Conservation (phyloP, 92 coral and sea anemone genomes). For the Paragorgia papillata region DNA sequence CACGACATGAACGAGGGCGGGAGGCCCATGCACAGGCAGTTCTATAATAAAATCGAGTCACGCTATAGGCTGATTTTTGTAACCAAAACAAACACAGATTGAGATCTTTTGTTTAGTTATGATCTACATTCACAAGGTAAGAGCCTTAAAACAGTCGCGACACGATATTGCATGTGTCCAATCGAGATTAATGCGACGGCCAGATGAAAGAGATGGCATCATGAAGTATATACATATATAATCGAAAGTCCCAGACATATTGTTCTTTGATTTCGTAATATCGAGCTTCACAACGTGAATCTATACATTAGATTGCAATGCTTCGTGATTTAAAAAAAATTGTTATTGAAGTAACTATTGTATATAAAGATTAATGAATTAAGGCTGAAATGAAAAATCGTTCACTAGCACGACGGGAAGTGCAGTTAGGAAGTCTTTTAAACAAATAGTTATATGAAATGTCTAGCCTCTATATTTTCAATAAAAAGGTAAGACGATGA, state of each 20-base stretch:
- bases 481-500: too few relatives aligned
- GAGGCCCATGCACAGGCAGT: not conserved
- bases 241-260: conserved; percentile 13
- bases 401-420: too few relatives aligned
- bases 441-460: too few relatives aligned
- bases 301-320: too few relatives aligned
- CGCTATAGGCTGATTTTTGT: not conserved
- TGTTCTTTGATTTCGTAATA: conserved; percentile 3
- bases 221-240: not conserved
- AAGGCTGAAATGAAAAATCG: too few relatives aligned
- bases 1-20: not conserved
- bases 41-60: not conserved
- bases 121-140: conserved; percentile 6
- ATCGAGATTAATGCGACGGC: conserved; percentile 8
- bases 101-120: conserved; percentile 7
- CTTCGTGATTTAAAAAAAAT: too few relatives aligned
- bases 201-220: conserved; percentile 2
- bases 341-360: too few relatives aligned
- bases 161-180: not conserved
- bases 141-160: conserved; percentile 1
- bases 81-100: conserved; percentile 8
- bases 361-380: too few relatives aligned
- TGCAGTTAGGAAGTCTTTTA: too few relatives aligned
- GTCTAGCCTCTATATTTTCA: too few relatives aligned
- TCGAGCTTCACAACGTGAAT: too few relatives aligned